These are phyloP conservation scores for Nasonia longicornis DNA, from an alignment of 1,140 invertebrate genomes.

Conservation along the genomic window DNA sequence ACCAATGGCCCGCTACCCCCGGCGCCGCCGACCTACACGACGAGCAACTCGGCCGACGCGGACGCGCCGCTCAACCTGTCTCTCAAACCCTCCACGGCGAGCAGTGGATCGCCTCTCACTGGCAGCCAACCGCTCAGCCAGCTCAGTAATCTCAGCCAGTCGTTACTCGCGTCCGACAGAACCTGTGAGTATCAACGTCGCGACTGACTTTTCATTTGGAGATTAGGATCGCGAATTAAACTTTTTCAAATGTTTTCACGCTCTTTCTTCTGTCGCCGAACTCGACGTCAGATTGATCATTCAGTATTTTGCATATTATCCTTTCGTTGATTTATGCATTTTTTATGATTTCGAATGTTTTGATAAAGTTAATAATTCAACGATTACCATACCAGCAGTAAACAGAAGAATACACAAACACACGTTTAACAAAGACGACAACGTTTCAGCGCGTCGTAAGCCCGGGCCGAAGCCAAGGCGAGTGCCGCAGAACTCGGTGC, in stretches of 20 bases:
- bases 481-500: slow-evolving; percentile 73
- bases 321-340: too few species aligned
- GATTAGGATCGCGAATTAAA: background rate
- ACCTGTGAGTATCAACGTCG: slow-evolving; percentile 67
- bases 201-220: background rate
- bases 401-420: background rate
- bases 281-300: too few species aligned
- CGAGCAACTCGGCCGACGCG: slow-evolving; percentile 69
- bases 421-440: background rate
- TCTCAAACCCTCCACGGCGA: slow-evolving; percentile 76
- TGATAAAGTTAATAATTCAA: background rate
- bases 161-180: slow-evolving; percentile 67
- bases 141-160: slow-evolving; percentile 71
- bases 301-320: too few species aligned
- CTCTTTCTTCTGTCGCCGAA: background rate
- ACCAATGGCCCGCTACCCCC: slow-evolving; percentile 68
- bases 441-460: slow-evolving; percentile 74
- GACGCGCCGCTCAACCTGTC: slow-evolving; percentile 86
- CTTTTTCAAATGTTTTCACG: background rate
- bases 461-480: slow-evolving; percentile 79
- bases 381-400: background rate
- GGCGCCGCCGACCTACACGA: slow-evolving; percentile 65
- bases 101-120: slow-evolving; percentile 59
- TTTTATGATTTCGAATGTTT: background rate
- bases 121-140: slow-evolving; percentile 70